These are phyloP conservation scores for Phortica okadai DNA, from an alignment of 2,888 invertebrate genomes.

Conservation along the genomic window DNA sequence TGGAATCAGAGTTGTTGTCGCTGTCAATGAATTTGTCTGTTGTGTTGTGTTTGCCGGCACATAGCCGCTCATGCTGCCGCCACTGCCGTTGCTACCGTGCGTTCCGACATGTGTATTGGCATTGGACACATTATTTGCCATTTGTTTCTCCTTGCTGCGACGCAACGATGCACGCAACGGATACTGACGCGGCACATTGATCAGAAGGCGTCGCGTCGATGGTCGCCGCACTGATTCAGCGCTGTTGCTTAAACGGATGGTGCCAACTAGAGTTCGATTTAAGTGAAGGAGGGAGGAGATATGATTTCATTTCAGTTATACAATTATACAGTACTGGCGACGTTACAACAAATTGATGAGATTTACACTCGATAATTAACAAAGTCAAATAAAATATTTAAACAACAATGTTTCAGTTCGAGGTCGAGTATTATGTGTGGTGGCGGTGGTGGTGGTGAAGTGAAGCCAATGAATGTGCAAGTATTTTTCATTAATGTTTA, in stretches of 20 bases:
- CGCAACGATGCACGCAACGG: conserved; percentile 78
- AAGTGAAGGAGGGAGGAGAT: too few species aligned
- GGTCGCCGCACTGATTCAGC: conserved; percentile 80
- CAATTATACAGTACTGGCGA: neutral
- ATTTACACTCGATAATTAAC: too few species aligned
- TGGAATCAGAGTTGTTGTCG: conserved; percentile 45
- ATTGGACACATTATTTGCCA: conserved; percentile 63
- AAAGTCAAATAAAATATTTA: too few species aligned
- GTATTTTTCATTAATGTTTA: neutral
- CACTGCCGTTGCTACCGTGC: conserved; percentile 59
- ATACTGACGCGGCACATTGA: conserved; percentile 76
- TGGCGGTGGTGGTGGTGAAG: conserved; percentile 22
- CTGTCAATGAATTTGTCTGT: conserved; percentile 38
- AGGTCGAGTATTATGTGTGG: neutral
- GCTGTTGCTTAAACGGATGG: conserved; percentile 80
- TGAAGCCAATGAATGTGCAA: conserved; percentile 6
- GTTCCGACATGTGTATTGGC: conserved; percentile 56
- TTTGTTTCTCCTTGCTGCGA: conserved; percentile 79
- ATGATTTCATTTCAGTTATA: conserved; percentile 24
- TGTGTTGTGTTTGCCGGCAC: conserved; percentile 50
- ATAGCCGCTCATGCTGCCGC: conserved; percentile 66
- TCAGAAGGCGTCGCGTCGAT: conserved; percentile 78
- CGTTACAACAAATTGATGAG: too few species aligned
- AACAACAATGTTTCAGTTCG: too few species aligned
- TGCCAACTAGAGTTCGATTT: conserved; percentile 75